A percentile compares a stretch with the other conserved stretches of the same genome.
Conservation (phyloP, 2,888 invertebrate species). For the Neria commutata region DNA sequence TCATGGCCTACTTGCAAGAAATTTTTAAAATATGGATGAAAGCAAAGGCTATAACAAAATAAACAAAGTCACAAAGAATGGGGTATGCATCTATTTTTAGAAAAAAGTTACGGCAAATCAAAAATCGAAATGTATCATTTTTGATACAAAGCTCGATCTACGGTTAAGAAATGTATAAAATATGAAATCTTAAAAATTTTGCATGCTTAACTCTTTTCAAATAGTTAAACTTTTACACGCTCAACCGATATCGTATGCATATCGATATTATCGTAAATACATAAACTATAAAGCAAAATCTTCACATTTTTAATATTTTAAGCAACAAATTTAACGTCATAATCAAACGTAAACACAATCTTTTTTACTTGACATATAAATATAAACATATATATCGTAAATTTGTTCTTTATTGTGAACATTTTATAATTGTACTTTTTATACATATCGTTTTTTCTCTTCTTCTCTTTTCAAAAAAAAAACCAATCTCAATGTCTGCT, state of each 20-base stretch:
- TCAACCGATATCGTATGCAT: too few relatives aligned
- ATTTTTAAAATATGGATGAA: too few relatives aligned
- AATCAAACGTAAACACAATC: slow-evolving; percentile 11
- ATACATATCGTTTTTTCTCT: slow-evolving; percentile 50
- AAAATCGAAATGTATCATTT: too few relatives aligned
- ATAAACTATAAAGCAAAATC: slow-evolving; percentile 34
- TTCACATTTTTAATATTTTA: slow-evolving; percentile 33
- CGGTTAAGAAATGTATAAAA: too few relatives aligned
- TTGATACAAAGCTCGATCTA: too few relatives aligned
- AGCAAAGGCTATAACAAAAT: too few relatives aligned
- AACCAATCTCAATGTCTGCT: slow-evolving; percentile 54
- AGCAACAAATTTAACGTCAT: slow-evolving; percentile 33
- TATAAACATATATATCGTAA: neutral
- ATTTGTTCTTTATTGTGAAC: slow-evolving; percentile 36
- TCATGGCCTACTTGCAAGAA: too few relatives aligned
- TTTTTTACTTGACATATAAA: slow-evolving; percentile 26
- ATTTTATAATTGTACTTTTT: slow-evolving; percentile 37
- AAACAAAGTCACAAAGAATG: too few relatives aligned
- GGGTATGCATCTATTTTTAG: too few relatives aligned
- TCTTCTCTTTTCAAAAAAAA: slow-evolving; percentile 36
- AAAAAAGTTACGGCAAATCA: too few relatives aligned
- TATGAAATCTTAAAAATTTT: too few relatives aligned
- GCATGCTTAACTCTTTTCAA: slow-evolving; percentile 47
- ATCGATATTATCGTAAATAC: too few relatives aligned
- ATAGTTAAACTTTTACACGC: neutral